Evolutionary conservation across 1,140 invertebrate genomes (phyloP), one percentile per base, ranked within the genome.

Genomic region (Pachyrhynchus sulphureomaculatus): DNA sequence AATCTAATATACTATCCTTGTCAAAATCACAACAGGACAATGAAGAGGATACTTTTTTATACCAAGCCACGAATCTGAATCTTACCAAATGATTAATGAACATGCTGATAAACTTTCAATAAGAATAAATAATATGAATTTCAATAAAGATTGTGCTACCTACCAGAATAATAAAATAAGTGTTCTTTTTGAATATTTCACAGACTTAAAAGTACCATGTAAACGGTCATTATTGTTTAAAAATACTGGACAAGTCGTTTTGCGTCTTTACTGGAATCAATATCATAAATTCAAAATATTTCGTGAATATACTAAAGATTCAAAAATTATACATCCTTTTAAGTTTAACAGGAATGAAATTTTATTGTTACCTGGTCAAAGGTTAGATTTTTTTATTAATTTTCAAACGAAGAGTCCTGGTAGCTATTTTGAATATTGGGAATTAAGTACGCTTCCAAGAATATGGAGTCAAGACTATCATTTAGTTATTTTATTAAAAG

Each of bases 391-490:
- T 34, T 60, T 64, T 0, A 59, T 70, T 23, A 65, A 55, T 55
- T 70, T 70, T 33, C 58, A 62, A 52, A 51, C 53, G 6, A 48
- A 32, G 1, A 45, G 52, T n/a, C 29, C 56, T 2, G 65, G 67
- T 13, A 62, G 49, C 23, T 65, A 47, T 52, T 48, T 48, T n/a
- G 69, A 70, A 57, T 51, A 26, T 23, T 70, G 69, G 67, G 62
- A 70, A 59, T 51, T 70, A 15, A 48, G n/a, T 8, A 68, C 62
- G 0, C 0, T 20, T 2, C 69, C 69, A n/a, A 48, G 34, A 58
- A 54, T 70, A 21, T 70, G 67, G 67, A 17, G 33, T 15, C 53
- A 63, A 32, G 32, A 58, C 17, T 52, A 54, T 18, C 34, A 52
- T n/a, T 29, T 70, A 12, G 36, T 68, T 15, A 26, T 70, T 9